Conservation (phyloP, 2,113 vertebrate species). For the Eurypyga helias region DNA sequence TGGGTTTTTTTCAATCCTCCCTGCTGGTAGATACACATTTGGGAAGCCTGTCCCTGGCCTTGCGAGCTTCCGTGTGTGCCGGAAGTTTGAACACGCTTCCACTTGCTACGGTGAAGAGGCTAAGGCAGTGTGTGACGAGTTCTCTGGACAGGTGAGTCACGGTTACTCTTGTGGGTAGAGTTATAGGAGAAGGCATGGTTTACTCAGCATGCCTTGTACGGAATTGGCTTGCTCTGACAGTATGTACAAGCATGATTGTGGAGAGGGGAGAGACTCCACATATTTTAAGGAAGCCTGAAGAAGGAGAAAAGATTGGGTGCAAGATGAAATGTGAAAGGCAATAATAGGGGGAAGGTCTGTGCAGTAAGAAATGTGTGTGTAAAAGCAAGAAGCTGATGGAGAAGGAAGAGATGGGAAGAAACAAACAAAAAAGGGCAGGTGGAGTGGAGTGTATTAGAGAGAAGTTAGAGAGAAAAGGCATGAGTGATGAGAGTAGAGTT, state of each 20-base stretch:
- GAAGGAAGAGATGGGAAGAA: not conserved
- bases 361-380: not conserved
- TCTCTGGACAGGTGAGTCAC: slow-evolving; percentile 60
- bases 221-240: not conserved
- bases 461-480: not conserved
- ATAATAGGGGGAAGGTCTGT: not conserved
- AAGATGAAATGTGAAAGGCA: not conserved
- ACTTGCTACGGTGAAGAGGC: slow-evolving; percentile 57
- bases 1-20: not conserved
- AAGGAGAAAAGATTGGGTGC: not conserved
- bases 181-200: not conserved
- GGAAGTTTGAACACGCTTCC: not conserved
- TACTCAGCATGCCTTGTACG: not conserved
- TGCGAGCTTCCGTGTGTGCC: slow-evolving; percentile 59
- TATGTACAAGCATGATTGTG: not conserved
- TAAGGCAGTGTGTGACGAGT: slow-evolving; percentile 66
- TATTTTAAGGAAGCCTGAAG: not conserved
- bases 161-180: not conserved
- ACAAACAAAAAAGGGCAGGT: not conserved
- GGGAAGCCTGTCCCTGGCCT: slow-evolving; percentile 76
- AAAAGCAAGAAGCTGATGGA: not conserved
- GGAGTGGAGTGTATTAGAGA: not conserved
- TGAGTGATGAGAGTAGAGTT: not conserved
- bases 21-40: slow-evolving; percentile 74
- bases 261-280: not conserved